Conservation (phyloP, 2,888 invertebrate genomes). For the Trichogramma dendrolimi region DNA sequence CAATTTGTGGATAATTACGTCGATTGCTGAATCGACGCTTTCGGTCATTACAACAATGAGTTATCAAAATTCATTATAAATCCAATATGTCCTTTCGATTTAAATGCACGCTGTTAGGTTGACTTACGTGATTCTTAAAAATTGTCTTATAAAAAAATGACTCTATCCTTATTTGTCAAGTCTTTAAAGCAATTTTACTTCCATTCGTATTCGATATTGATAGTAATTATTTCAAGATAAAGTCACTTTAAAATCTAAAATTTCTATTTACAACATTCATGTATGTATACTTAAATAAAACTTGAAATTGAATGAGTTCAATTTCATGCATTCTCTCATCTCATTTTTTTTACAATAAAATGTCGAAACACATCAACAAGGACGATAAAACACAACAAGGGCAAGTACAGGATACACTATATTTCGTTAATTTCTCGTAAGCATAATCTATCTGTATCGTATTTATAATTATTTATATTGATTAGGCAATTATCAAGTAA, state of each 20-base stretch:
- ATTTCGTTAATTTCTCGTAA: constrained; percentile 12
- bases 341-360: constrained; percentile 42
- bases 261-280: constrained; percentile 21
- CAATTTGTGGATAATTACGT: too few species aligned
- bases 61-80: too few species aligned
- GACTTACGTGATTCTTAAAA: constrained; percentile 18
- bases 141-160: constrained; percentile 23
- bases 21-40: too few species aligned
- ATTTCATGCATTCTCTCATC: neutral
- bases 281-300: constrained; percentile 1
- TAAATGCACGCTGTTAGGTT: constrained; percentile 12
- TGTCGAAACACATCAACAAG: constrained; percentile 44
- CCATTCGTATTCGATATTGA: constrained; percentile 11
- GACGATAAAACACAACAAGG: constrained; percentile 47
- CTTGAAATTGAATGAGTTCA: neutral
- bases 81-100: too few species aligned
- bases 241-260: constrained; percentile 19
- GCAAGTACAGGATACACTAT: constrained; percentile 38
- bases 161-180: constrained; percentile 12
- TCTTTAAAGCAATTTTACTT: constrained; percentile 18
- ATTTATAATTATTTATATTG: constrained; percentile 3
- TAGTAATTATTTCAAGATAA: too few species aligned
- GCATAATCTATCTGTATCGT: neutral
- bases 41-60: too few species aligned
- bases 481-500: neutral